Percentiles rank a stretch among this genome's conserved stretches.
Conservation (phyloP, 2,797 vertebrate species). For the Schizopygopsis pylzovi region DNA sequence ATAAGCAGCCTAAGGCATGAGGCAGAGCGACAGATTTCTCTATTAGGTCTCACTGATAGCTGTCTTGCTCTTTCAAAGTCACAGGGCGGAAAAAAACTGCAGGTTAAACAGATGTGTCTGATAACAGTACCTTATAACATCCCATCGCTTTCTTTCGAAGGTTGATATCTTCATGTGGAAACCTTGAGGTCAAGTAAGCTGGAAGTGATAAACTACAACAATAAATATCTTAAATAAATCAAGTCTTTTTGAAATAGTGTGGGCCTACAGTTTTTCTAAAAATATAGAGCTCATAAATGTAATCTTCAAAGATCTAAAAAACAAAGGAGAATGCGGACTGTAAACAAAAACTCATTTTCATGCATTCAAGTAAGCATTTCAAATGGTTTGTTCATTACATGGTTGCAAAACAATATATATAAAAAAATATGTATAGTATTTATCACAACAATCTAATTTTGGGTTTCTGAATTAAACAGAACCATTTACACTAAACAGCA, state of each 20-base stretch:
- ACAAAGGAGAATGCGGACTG: slow-evolving; percentile 1
- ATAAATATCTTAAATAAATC: slow-evolving; percentile 34
- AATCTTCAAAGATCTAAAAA: slow-evolving; percentile 22
- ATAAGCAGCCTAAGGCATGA: slow-evolving; percentile 20
- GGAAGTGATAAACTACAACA: slow-evolving; percentile 23
- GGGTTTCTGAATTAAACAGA: neutral
- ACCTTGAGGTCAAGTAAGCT: slow-evolving; percentile 38
- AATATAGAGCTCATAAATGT: slow-evolving; percentile 13
- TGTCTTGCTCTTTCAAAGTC: slow-evolving; percentile 42
- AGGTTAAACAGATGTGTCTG: slow-evolving; percentile 54
- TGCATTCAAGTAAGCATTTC: neutral
- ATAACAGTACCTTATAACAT: slow-evolving; percentile 58
- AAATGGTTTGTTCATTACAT: neutral
- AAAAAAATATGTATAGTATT: neutral
- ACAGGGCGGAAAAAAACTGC: slow-evolving; percentile 54
- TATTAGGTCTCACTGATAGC: slow-evolving; percentile 35
- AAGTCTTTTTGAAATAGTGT: slow-evolving; percentile 8
- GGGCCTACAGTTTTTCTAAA: neutral
- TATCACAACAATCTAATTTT: neutral
- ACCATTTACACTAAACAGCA: neutral
- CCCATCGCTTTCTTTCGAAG: slow-evolving; percentile 53
- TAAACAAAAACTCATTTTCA: neutral
- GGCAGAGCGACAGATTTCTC: slow-evolving; percentile 3
- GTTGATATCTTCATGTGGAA: slow-evolving; percentile 42
- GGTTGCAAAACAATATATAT: neutral